Evolutionary conservation across 2,113 vertebrate species (phyloP), one percentile per base, ranked within the genome.

Genomic region (Butorides virescens): DNA sequence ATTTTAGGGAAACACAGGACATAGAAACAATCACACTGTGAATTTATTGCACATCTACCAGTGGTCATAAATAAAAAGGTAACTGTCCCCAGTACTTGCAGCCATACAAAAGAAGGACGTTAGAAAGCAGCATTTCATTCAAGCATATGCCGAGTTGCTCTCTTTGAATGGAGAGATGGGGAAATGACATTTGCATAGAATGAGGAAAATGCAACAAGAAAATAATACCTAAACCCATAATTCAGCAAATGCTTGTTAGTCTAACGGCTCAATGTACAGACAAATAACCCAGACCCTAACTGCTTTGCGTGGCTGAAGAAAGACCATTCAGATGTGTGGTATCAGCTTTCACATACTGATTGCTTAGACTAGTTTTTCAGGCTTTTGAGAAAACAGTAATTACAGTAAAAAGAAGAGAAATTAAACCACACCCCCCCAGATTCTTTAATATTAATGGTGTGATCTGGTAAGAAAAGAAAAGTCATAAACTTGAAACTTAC

Each of bases 341-440:
- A 80, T 95, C 80, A 72, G 25, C 73, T 97, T 94, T 87, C 86
- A 50, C 27, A 15, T 23, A 34, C 61, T 72, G 73, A 89, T 78
- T 0, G 0, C 80, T 91, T 82, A 78, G 46, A 78, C 91, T 85
- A 62, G 90, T 94, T 95, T 97, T 96, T 94, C 94, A 94, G 70
- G 86, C 80, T 92, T 92, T 73, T 3, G 21, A 56, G 58, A 37
- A 50, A 86, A 63, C 34, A 15, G 5, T 52, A 73, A 36, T 81
- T 76, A 32, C 61, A 89, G 34, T 86, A 92, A 88, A 94, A 94
- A 71, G 44, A 39, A 84, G 61, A 77, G 47, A 92, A 92, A 86
- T 86, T 36, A 89, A 95, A 36, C 11, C 27, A 46, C 67, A 52
- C 3, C 25, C n/a, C 30, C 44, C 44, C 16, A 21, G 32, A 49